phyloP scores from a whole-genome alignment of 2,797 vertebrate species.

The Tenualosa ilisha region DNA sequence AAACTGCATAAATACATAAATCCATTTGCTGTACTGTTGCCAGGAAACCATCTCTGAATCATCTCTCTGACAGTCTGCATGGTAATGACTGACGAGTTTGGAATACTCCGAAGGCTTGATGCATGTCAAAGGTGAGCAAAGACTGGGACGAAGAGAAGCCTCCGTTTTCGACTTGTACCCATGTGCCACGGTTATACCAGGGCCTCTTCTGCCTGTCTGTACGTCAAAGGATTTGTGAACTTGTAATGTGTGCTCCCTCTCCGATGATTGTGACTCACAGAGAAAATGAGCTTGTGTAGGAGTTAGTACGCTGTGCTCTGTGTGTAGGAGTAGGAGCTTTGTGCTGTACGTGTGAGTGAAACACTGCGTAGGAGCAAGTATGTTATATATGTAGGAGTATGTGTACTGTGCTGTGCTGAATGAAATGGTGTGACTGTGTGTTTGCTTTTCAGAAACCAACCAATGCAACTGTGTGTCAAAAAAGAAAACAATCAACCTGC shows the following conservation, averaged over 20 bases:
- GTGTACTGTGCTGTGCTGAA: background rate
- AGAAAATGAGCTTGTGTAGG: background rate
- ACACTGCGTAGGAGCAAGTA: background rate
- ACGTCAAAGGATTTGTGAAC: background rate
- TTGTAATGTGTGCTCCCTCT: background rate
- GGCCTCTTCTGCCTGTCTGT: background rate
- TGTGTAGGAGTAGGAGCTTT: constrained; percentile 3
- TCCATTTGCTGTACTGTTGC: constrained; percentile 48
- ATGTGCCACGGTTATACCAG: background rate
- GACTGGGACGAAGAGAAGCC: background rate
- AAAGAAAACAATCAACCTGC: constrained; percentile 38
- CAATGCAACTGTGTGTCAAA: background rate
- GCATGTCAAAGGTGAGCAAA: background rate
- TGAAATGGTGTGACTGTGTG: constrained; percentile 33
- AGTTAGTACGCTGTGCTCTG: constrained; percentile 3
- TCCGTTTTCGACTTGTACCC: background rate
- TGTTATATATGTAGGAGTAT: background rate
- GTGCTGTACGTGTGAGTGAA: background rate
- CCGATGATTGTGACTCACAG: background rate
- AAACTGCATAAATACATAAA: constrained; percentile 45
- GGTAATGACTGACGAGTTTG: background rate
- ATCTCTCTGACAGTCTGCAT: background rate
- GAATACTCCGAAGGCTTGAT: background rate
- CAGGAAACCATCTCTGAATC: constrained; percentile 39
- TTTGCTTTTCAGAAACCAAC: background rate